Conservation (phyloP, 2,888 invertebrate species). For the Lasioglossum figueresi region DNA sequence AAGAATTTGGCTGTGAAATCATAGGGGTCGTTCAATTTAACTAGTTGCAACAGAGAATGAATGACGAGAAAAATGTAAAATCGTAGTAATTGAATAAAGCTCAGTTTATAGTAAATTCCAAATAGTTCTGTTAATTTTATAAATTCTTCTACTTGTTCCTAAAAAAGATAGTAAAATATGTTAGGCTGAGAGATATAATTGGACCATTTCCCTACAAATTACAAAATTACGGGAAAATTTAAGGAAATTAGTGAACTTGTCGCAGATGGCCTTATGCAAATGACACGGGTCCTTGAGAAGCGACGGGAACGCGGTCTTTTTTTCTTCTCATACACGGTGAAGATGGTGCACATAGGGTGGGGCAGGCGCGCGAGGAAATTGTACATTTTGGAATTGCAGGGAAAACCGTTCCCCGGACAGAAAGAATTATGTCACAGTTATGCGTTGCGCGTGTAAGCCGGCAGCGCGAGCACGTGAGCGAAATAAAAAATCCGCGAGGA, state of each 20-base stretch:
- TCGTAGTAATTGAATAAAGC: too few species aligned
- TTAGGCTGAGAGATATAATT: neutral
- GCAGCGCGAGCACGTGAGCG: slow-evolving; percentile 60
- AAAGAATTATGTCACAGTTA: slow-evolving; percentile 65
- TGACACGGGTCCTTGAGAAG: slow-evolving; percentile 5
- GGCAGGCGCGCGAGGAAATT: slow-evolving; percentile 38
- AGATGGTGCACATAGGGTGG: slow-evolving; percentile 2
- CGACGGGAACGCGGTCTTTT: neutral
- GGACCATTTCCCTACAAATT: neutral
- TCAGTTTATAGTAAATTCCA: neutral
- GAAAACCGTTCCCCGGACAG: slow-evolving; percentile 27
- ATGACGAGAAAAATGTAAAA: too few species aligned
- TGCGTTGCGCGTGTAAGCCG: slow-evolving; percentile 56
- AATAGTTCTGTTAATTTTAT: neutral
- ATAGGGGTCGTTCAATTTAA: too few species aligned
- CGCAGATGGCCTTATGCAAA: slow-evolving; percentile 35
- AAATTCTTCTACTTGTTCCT: neutral
- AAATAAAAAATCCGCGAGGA: slow-evolving; percentile 60
- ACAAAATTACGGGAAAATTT: neutral
- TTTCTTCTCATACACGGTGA: neutral
- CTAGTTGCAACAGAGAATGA: too few species aligned
- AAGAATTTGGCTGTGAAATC: too few species aligned
- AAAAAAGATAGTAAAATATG: neutral
- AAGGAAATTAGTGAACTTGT: slow-evolving; percentile 17
- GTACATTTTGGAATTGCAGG: slow-evolving; percentile 51